Percentiles rank a stretch among this genome's conserved stretches.
Evolutionary conservation across 1,140 invertebrate genomes (phyloP).

Genomic region (Laupala kohalensis): DNA sequence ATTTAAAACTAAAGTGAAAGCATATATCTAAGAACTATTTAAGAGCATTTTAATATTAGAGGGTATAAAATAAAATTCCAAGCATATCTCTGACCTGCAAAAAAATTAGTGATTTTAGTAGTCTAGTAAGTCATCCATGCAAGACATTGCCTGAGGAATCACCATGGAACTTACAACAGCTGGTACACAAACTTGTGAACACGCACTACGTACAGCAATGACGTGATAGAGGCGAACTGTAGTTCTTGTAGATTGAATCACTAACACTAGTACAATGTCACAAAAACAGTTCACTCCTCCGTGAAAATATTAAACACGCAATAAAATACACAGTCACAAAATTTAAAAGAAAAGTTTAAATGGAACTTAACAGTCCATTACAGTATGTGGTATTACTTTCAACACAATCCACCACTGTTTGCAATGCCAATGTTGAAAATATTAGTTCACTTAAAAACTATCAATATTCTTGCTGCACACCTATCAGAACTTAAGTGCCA

Average conservation of each 20-base stretch:
- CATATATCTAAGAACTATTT: background rate
- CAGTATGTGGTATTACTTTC: background rate
- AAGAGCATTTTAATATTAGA: background rate
- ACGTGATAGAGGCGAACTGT: background rate
- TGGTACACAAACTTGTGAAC: constrained; percentile 1
- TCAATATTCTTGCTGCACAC: background rate
- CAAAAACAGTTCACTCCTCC: background rate
- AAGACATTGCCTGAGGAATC: background rate
- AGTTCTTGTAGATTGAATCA: background rate
- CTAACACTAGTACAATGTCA: background rate
- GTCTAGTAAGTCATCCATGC: background rate
- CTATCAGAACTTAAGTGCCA: background rate
- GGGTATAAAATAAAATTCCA: background rate
- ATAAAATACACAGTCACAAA: background rate
- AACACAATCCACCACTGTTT: background rate
- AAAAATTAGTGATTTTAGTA: background rate
- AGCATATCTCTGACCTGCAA: background rate
- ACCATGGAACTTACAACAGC: constrained; percentile 7
- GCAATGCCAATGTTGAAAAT: background rate
- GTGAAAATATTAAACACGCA: background rate
- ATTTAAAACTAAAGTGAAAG: background rate
- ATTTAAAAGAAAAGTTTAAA: background rate
- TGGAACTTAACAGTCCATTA: background rate
- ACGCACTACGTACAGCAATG: background rate
- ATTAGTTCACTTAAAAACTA: background rate